A percentile compares a stretch with the other conserved stretches of the same genome.
These are phyloP conservation scores for Metallyticus violacea DNA, from an alignment of 2,888 invertebrate genomes.

Conservation along the genomic window DNA sequence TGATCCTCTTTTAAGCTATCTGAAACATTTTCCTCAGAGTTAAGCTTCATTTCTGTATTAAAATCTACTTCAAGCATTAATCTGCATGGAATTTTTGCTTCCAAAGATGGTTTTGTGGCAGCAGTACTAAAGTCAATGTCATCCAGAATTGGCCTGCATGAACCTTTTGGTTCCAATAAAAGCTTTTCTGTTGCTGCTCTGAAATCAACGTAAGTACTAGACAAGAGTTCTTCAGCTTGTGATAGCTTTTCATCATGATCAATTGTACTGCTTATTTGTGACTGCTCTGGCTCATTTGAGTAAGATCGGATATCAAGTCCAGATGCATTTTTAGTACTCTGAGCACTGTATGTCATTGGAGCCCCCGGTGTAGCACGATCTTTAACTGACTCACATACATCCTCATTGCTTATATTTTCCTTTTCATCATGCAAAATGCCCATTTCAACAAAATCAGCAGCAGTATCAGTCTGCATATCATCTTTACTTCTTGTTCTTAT, in stretches of 20 bases:
- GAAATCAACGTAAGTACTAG: constrained; percentile 38
- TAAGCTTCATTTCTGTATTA: neutral
- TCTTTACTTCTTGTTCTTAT: neutral
- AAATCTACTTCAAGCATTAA: neutral
- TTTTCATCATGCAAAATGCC: constrained; percentile 5
- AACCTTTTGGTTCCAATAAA: constrained; percentile 23
- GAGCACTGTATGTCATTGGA: neutral
- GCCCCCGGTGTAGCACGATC: neutral
- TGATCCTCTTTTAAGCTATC: neutral
- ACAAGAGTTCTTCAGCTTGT: constrained; percentile 37
- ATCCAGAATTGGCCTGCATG: neutral
- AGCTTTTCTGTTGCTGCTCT: constrained; percentile 35
- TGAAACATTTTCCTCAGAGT: neutral
- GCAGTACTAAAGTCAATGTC: constrained; percentile 28
- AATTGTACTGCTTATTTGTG: neutral
- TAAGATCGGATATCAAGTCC: neutral
- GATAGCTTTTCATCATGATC: constrained; percentile 27
- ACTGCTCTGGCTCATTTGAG: neutral
- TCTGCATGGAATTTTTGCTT: neutral
- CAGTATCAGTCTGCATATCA: neutral
- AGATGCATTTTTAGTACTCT: neutral
- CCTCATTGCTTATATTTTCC: constrained; percentile 1
- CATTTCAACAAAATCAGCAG: neutral
- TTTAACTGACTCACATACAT: neutral
- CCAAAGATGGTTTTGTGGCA: neutral